Evolutionary conservation across 2,113 vertebrate species (phyloP).

Genomic region (Empidonax alnorum): DNA sequence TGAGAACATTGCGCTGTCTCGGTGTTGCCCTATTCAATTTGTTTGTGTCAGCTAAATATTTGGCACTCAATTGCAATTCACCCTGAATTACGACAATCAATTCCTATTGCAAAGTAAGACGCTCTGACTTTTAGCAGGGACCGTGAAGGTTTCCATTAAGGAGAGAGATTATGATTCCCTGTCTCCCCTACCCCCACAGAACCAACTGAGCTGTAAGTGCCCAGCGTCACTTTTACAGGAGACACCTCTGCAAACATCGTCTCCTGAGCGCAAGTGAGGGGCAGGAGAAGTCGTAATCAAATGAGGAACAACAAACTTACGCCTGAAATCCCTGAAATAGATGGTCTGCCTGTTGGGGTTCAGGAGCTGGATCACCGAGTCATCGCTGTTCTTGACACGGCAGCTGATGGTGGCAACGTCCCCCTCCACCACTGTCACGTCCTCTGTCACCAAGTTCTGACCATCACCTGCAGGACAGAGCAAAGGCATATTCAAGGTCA

Average conservation of each 20-base stretch:
- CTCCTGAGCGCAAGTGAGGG: background rate
- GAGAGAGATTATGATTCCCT: slow-evolving; percentile 80
- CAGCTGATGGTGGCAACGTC: slow-evolving; percentile 86
- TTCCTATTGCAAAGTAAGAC: slow-evolving; percentile 82
- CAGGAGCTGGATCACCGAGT: slow-evolving; percentile 97
- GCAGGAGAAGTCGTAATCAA: background rate
- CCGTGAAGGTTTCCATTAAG: slow-evolving; percentile 86
- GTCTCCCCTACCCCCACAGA: slow-evolving; percentile 62
- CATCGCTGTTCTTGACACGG: slow-evolving; percentile 90
- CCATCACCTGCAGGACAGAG: slow-evolving; percentile 74
- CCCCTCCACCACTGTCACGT: slow-evolving; percentile 84
- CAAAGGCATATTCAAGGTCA: accelerated
- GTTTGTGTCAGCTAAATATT: slow-evolving; percentile 76
- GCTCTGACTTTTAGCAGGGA: slow-evolving; percentile 78
- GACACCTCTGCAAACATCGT: background rate
- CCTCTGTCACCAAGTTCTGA: slow-evolving; percentile 94
- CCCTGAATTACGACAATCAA: slow-evolving; percentile 89
- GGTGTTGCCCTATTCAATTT: slow-evolving; percentile 69
- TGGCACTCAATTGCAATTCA: slow-evolving; percentile 74
- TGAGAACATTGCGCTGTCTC: background rate
- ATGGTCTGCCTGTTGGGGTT: slow-evolving; percentile 98
- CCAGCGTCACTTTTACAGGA: background rate
- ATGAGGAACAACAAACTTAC: slow-evolving; percentile 78
- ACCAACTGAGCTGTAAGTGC: slow-evolving; percentile 7
- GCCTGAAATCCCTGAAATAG: slow-evolving; percentile 91